Evolutionary conservation across 2,888 invertebrate species (phyloP).

Genomic region (Timema cristinae): DNA sequence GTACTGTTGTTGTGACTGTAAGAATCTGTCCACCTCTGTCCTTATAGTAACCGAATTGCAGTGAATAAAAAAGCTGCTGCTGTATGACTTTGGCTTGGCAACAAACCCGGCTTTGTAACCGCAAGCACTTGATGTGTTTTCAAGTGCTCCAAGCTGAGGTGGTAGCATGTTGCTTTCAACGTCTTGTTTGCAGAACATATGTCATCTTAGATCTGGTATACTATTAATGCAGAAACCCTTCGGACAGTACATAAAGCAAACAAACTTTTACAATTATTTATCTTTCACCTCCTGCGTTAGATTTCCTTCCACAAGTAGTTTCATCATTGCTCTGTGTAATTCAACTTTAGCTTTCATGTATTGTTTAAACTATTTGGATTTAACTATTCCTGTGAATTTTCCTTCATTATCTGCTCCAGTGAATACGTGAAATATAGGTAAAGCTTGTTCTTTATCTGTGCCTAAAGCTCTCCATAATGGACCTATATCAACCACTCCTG

Average conservation of each 20-base stretch:
- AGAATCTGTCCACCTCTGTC: background rate
- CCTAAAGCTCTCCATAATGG: background rate
- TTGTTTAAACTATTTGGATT: background rate
- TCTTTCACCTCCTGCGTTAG: conserved; percentile 1
- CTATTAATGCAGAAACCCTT: background rate
- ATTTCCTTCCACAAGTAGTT: background rate
- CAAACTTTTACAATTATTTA: background rate
- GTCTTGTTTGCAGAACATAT: background rate
- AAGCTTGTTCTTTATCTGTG: background rate
- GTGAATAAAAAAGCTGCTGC: background rate
- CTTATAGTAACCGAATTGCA: background rate
- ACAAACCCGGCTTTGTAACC: background rate
- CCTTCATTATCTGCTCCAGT: background rate
- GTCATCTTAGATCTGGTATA: background rate
- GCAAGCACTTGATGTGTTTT: background rate
- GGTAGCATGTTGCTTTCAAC: background rate
- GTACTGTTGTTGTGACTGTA: background rate
- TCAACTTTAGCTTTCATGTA: background rate
- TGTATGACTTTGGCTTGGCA: background rate
- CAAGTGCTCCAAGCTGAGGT: background rate
- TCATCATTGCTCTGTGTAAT: too few relatives aligned
- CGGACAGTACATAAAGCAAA: background rate
- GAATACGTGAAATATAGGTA: conserved; percentile 5
- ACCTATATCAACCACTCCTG: background rate
- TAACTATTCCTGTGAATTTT: background rate